These are phyloP conservation scores for Chromoteleia sp. DNA, from an alignment of 2,888 invertebrate genomes.

Conservation along the genomic window DNA sequence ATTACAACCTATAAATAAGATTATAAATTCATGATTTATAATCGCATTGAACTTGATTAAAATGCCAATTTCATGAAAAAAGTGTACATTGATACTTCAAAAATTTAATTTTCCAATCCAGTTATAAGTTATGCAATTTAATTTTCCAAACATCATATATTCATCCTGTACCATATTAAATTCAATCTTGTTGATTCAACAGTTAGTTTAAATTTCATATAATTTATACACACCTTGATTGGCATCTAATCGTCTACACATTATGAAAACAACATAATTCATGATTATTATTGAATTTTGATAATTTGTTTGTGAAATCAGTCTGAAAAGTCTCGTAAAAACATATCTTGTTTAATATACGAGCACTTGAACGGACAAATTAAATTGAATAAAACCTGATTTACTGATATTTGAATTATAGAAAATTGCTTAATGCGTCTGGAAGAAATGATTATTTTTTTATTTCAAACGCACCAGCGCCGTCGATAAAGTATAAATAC, in stretches of 20 bases:
- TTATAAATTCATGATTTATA: not conserved
- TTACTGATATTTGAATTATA: conserved; percentile 19
- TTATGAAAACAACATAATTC: conserved; percentile 23
- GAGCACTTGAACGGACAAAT: conserved; percentile 21
- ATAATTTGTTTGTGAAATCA: conserved; percentile 23
- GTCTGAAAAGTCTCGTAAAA: not conserved
- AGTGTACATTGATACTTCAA: too few relatives aligned
- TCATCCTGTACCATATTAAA: too few relatives aligned
- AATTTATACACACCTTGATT: conserved; percentile 12
- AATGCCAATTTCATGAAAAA: too few relatives aligned
- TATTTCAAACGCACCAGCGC: not conserved
- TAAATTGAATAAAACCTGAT: conserved; percentile 29
- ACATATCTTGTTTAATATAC: not conserved
- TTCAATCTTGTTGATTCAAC: conserved; percentile 13
- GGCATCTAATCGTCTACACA: conserved; percentile 3
- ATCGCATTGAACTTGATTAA: too few relatives aligned
- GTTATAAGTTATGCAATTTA: too few relatives aligned
- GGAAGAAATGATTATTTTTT: conserved; percentile 12
- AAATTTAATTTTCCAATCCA: too few relatives aligned
- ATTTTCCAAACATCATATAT: too few relatives aligned
- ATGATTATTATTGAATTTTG: conserved; percentile 30
- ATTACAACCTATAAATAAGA: not conserved
- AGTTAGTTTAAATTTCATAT: conserved; percentile 25
- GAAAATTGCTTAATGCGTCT: conserved; percentile 17
- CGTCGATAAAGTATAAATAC: conserved; percentile 44